Base-by-base conservation (phyloP, 2,888 invertebrate species). In the Drosophila neutralis region DNA sequence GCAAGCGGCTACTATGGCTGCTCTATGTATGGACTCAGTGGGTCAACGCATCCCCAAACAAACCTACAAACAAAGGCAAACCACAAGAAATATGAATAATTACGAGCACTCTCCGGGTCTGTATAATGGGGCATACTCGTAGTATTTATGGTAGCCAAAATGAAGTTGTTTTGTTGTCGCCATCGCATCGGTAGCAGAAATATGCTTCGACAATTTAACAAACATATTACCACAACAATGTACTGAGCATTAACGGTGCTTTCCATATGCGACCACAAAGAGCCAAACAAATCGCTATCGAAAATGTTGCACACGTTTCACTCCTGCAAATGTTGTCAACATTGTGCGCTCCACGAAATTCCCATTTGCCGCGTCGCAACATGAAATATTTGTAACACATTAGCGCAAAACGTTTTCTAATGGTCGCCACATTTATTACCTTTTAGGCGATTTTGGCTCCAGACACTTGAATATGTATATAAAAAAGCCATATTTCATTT, bases 321-420 rank as follows among this genome's bases (percentile, higher is more conserved):
- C 5, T 40, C 31, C 27, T 29, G 29, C 38, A n/a, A 56, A 52
- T 53, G 61, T 56, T 70, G 51, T 56, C 66, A 71, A 60, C 80
- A 80, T 74, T 80, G 73, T 76, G 59, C 54, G 57, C 69, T 40
- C 58, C 40, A 27, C 60, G 27, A 76, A 73, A 73, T 76, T 61
- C 69, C 52, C 38, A 73, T 68, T 68, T 60, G 65, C 56, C 51
- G 52, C 24, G 57, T 57, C 49, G 58, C 67, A 56, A 67, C 52
- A 84, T 87, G 89, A 87, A 87, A 87, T 89, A 87, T 87, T 84
- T 87, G 87, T 89, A 89, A 83, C 89, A 85, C 86, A 87, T 87
- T 87, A 87, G 76, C 73, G 87, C 80, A 89, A 89, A 89, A 72
- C 86, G 87, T 71, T 87, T 87, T 84, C 85, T 87, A 87, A 87